Conservation (phyloP, 2,797 vertebrate genomes). For the Ispidina picta region DNA sequence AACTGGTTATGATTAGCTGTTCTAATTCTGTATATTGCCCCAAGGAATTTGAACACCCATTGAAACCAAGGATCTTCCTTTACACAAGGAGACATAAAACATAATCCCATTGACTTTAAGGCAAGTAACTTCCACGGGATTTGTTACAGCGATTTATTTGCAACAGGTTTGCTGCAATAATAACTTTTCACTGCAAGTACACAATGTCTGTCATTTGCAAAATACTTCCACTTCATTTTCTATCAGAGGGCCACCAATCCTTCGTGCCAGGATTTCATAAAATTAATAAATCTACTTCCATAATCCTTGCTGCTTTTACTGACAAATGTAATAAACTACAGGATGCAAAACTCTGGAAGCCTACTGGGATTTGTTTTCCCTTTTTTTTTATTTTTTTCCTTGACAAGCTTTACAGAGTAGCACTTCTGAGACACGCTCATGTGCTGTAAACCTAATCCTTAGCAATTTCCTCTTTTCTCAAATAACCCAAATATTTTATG, state of each 20-base stretch:
- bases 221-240: slow-evolving; percentile 59
- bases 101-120: slow-evolving; percentile 18
- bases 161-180: slow-evolving; percentile 47
- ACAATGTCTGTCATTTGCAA: slow-evolving; percentile 54
- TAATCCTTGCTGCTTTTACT: slow-evolving; percentile 75
- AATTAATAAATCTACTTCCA: slow-evolving; percentile 74
- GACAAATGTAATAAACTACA: slow-evolving; percentile 79
- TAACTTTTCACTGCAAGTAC: slow-evolving; percentile 47
- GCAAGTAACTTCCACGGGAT: slow-evolving; percentile 31
- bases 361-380: slow-evolving; percentile 55
- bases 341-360: slow-evolving; percentile 71
- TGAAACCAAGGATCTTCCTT: slow-evolving; percentile 38
- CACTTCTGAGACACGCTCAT: slow-evolving; percentile 73
- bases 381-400: slow-evolving; percentile 20
- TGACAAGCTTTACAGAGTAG: slow-evolving; percentile 75
- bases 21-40: neutral
- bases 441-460: slow-evolving; percentile 78
- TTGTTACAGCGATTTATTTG: slow-evolving; percentile 28
- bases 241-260: slow-evolving; percentile 51
- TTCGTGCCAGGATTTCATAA: slow-evolving; percentile 70
- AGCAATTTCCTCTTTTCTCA: slow-evolving; percentile 82
- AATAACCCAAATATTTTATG: slow-evolving; percentile 76
- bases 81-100: slow-evolving; percentile 10
- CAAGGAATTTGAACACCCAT: neutral
- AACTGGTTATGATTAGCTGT: slow-evolving; percentile 12